Conservation (phyloP, 2,888 invertebrate species). For the Apeira syringaria region DNA sequence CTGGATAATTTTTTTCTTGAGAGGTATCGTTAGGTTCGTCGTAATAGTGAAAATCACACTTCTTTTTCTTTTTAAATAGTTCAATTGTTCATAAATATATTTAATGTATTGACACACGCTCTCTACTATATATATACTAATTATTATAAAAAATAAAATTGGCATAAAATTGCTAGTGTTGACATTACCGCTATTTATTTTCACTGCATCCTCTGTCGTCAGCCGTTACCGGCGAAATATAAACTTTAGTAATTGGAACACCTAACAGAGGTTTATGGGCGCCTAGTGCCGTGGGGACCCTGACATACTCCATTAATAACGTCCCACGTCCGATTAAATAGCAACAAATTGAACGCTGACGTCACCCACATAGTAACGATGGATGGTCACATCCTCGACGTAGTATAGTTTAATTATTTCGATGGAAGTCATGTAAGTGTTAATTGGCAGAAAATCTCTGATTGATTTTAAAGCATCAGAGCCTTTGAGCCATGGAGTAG, state of each 20-base stretch:
- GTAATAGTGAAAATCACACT: too few relatives aligned
- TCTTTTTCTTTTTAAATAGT: too few relatives aligned
- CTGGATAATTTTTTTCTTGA: too few relatives aligned
- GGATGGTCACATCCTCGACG: background rate
- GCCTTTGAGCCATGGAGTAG: too few relatives aligned
- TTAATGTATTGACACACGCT: too few relatives aligned
- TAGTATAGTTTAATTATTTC: too few relatives aligned
- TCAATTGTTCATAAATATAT: too few relatives aligned
- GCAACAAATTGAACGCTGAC: constrained; percentile 26
- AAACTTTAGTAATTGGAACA: constrained; percentile 33
- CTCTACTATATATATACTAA: too few relatives aligned
- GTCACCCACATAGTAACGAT: constrained; percentile 24
- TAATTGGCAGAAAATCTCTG: too few relatives aligned
- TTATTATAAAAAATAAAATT: too few relatives aligned
- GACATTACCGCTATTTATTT: constrained; percentile 17
- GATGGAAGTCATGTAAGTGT: background rate
- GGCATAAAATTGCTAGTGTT: constrained; percentile 16
- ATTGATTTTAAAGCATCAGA: too few relatives aligned
- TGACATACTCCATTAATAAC: constrained; percentile 38
- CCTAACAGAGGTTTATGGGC: constrained; percentile 27
- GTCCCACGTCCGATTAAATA: constrained; percentile 21
- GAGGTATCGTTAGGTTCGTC: too few relatives aligned
- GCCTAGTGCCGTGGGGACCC: constrained; percentile 27
- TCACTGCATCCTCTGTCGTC: constrained; percentile 27
- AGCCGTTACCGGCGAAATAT: constrained; percentile 25